A percentile compares a stretch with the other conserved stretches of the same genome.
Evolutionary conservation across 2,888 invertebrate species (phyloP).

Genomic region (Lasioglossum vierecki): DNA sequence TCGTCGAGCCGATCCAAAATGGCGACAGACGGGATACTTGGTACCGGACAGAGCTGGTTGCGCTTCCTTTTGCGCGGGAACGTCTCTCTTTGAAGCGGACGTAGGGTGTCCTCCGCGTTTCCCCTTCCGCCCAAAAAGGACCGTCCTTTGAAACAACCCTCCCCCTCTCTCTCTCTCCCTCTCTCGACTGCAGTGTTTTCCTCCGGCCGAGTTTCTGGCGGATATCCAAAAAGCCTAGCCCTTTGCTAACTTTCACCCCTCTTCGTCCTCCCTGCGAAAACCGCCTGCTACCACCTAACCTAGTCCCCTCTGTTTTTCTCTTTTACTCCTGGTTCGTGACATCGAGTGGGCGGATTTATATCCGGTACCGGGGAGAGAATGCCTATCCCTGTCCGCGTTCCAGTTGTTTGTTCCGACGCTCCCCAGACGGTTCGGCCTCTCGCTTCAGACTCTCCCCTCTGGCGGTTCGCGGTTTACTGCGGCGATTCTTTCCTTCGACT

Average conservation of each 20-base stretch:
- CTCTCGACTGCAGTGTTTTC: slow-evolving; percentile 46
- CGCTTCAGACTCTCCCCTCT: slow-evolving; percentile 32
- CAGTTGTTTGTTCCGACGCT: slow-evolving; percentile 60
- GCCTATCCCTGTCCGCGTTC: slow-evolving; percentile 42
- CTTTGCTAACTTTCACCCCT: slow-evolving; percentile 49
- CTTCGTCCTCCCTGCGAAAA: not conserved
- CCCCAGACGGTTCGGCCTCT: slow-evolving; percentile 42
- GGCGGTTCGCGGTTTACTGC: slow-evolving; percentile 48
- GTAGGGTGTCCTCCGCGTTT: slow-evolving; percentile 7
- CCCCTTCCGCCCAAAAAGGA: slow-evolving; percentile 32
- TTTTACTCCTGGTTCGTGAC: slow-evolving; percentile 57
- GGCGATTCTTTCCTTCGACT: slow-evolving; percentile 52
- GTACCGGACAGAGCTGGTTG: slow-evolving; percentile 2
- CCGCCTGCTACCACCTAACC: not conserved
- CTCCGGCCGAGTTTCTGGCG: slow-evolving; percentile 64
- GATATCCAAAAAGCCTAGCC: slow-evolving; percentile 65
- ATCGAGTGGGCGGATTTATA: slow-evolving; percentile 69
- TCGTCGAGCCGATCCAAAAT: not conserved
- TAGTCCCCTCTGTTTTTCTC: slow-evolving; percentile 34
- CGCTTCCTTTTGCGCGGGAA: slow-evolving; percentile 3
- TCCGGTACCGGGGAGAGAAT: slow-evolving; percentile 47
- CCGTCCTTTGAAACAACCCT: slow-evolving; percentile 54
- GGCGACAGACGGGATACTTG: not conserved
- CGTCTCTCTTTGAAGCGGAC: slow-evolving; percentile 43
- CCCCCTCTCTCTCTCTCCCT: too few relatives aligned